These are phyloP conservation scores for Ectemnius lituratus DNA, from an alignment of 2,888 invertebrate species.

Conservation along the genomic window DNA sequence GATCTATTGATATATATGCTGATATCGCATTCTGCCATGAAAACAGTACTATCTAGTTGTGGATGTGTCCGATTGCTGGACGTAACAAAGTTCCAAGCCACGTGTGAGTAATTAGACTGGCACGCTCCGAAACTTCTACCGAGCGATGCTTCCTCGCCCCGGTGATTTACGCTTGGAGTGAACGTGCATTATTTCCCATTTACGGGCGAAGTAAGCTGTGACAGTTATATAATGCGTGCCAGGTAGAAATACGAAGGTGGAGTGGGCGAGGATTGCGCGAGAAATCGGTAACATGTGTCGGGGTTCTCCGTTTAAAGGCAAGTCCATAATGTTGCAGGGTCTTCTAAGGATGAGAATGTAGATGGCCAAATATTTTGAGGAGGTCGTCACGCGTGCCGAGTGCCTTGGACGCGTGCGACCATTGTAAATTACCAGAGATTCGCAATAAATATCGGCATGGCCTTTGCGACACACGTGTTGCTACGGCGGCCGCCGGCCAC, in stretches of 20 bases:
- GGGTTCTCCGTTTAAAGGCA: too few relatives aligned
- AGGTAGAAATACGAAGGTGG: not conserved
- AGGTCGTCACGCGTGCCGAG: constrained; percentile 35
- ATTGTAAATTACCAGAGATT: constrained; percentile 50
- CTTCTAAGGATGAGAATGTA: not conserved
- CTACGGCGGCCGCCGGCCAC: constrained; percentile 22
- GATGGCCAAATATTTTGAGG: constrained; percentile 53
- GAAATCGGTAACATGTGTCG: constrained; percentile 10
- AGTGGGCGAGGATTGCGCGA: not conserved
- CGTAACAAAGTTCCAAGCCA: too few relatives aligned
- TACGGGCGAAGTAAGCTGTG: not conserved
- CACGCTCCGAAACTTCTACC: too few relatives aligned
- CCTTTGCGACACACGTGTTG: constrained; percentile 59
- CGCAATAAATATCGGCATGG: constrained; percentile 36
- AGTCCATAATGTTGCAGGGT: constrained; percentile 2
- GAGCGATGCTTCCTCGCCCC: not conserved
- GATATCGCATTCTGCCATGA: too few relatives aligned
- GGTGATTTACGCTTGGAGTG: not conserved
- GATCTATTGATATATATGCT: too few relatives aligned
- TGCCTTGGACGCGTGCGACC: constrained; percentile 44
- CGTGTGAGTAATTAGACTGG: too few relatives aligned
- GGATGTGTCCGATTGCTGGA: too few relatives aligned
- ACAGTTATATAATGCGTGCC: not conserved
- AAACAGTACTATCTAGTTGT: too few relatives aligned
- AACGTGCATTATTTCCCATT: constrained; percentile 5